These are phyloP conservation scores for Diplodus puntazzo DNA, from an alignment of 2,797 vertebrate genomes.

Conservation along the genomic window DNA sequence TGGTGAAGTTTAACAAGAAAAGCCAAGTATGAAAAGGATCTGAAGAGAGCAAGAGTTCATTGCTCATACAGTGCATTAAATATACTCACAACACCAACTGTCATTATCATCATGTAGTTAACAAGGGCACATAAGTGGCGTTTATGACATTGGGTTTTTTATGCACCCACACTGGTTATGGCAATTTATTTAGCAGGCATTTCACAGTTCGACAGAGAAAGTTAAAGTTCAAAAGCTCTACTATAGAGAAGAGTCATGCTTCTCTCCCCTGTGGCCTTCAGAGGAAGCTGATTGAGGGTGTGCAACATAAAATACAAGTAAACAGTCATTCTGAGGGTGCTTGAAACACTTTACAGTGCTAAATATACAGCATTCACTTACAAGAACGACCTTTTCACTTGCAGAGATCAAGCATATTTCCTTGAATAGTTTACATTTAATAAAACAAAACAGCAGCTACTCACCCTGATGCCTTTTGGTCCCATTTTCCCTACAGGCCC, in stretches of 20 bases:
- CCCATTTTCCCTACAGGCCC: slow-evolving; percentile 93
- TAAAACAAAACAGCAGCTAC: slow-evolving; percentile 60
- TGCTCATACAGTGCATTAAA: slow-evolving; percentile 21
- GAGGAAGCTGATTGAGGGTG: neutral
- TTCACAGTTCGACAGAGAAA: slow-evolving; percentile 49
- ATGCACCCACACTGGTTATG: slow-evolving; percentile 31
- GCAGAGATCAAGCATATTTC: neutral
- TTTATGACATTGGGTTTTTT: slow-evolving; percentile 59
- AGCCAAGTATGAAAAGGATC: neutral
- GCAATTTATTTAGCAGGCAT: slow-evolving; percentile 49
- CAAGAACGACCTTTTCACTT: neutral
- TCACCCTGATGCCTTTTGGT: slow-evolving; percentile 94
- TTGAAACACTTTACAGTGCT: neutral
- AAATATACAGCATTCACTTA: neutral
- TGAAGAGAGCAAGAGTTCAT: slow-evolving; percentile 11
- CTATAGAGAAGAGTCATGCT: slow-evolving; percentile 5
- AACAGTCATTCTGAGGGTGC: neutral
- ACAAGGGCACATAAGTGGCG: slow-evolving; percentile 20
- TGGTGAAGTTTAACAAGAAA: slow-evolving; percentile 18
- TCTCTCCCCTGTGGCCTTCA: slow-evolving; percentile 15
- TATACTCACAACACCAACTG: slow-evolving; percentile 39
- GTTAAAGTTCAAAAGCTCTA: slow-evolving; percentile 27
- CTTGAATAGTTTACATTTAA: neutral
- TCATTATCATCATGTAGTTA: slow-evolving; percentile 37
- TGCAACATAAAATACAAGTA: slow-evolving; percentile 22